Evolutionary conservation across 2,113 vertebrate species (phyloP).

Genomic region (Acrocephalus arundinaceus): DNA sequence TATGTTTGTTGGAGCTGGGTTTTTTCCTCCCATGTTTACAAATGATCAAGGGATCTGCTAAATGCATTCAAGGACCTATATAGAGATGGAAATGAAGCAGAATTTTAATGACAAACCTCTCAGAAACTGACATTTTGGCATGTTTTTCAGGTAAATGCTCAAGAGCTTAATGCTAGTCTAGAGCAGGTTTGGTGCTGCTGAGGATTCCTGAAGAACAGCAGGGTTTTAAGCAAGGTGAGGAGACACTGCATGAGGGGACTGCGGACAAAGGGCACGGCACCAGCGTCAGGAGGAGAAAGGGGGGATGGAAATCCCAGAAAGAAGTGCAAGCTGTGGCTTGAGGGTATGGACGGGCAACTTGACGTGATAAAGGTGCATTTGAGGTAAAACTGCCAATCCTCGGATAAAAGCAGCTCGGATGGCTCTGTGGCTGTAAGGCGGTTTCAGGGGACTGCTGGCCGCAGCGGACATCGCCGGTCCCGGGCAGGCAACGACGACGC

Average conservation of each 20-base stretch:
- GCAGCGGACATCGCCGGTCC: background rate
- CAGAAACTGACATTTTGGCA: background rate
- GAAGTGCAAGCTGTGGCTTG: background rate
- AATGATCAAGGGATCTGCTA: background rate
- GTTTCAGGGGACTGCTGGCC: background rate
- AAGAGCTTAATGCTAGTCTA: background rate
- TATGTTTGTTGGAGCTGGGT: background rate
- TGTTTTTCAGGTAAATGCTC: background rate
- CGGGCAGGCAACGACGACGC: accelerated
- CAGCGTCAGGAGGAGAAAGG: background rate
- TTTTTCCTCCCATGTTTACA: background rate
- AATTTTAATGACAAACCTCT: background rate
- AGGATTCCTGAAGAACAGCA: background rate
- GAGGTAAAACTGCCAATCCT: background rate
- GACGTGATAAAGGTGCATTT: background rate
- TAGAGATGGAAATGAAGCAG: background rate
- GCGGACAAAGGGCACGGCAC: accelerated
- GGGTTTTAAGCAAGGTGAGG: background rate
- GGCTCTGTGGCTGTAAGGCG: background rate
- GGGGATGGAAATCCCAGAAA: no score
- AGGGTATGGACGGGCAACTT: accelerated
- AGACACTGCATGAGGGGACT: background rate
- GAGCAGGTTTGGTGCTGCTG: background rate
- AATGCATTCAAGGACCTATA: background rate
- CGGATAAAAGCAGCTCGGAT: background rate